phyloP scores from a whole-genome alignment of 2,113 vertebrate genomes.

The Myotis yumanensis region DNA sequence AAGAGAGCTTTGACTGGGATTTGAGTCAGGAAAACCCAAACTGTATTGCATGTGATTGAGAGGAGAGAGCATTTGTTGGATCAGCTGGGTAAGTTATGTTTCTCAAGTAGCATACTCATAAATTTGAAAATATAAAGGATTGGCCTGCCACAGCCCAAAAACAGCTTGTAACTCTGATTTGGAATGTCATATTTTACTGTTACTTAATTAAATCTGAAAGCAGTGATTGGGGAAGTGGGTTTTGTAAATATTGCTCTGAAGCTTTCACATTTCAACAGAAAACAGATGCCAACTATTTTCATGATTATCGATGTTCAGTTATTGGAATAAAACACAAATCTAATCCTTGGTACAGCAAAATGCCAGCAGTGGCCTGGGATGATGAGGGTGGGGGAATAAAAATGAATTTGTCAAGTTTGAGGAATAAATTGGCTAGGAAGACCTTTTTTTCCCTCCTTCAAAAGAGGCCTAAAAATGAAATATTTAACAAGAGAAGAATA shows the following conservation, averaged over 20 bases:
- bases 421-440: conserved; percentile 2
- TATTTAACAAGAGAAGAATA: conserved; percentile 56
- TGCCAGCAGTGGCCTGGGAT: background rate
- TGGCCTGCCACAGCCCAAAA: background rate
- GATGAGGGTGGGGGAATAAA: background rate
- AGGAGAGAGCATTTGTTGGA: background rate
- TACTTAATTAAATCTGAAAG: conserved; percentile 55
- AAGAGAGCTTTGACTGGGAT: background rate
- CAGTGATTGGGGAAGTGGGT: conserved; percentile 43
- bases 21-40: background rate
- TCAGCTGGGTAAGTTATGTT: background rate
- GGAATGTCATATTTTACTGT: conserved; percentile 55
- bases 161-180: conserved; percentile 41
- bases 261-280: conserved; percentile 56
- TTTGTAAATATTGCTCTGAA: conserved; percentile 68
- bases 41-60: background rate
- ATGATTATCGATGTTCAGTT: conserved; percentile 43
- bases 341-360: background rate
- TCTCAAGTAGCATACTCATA: background rate
- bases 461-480: conserved; percentile 37
- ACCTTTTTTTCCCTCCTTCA: background rate
- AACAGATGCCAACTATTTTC: conserved; percentile 65
- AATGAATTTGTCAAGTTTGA: background rate
- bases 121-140: conserved; percentile 20
- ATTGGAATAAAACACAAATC: conserved; percentile 29